Evolutionary conservation across 1,140 invertebrate genomes (phyloP).

Genomic region (Drosophila ogumai): DNA sequence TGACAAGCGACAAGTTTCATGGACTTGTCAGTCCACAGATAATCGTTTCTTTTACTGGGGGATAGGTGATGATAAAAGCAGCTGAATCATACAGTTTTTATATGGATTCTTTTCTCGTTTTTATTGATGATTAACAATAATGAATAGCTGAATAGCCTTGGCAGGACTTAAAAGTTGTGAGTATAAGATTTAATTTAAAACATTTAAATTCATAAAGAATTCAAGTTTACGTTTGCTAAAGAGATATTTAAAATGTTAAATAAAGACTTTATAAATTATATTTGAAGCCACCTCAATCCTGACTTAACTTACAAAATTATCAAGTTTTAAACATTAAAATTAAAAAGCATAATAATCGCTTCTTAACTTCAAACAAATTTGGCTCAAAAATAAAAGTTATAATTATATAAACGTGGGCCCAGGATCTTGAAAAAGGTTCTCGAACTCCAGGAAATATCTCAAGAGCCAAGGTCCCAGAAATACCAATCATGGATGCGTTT

Average conservation of each 20-base stretch:
- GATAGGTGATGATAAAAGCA: conserved; percentile 2
- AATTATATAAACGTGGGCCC: background rate
- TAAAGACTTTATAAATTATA: background rate
- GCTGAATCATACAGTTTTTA: conserved; percentile 37
- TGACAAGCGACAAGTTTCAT: conserved; percentile 49
- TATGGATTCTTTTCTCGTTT: background rate
- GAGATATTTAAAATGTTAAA: background rate
- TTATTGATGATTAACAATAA: conserved; percentile 16
- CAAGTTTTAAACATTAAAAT: background rate
- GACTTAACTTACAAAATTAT: background rate
- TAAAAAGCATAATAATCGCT: no score
- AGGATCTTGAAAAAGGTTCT: background rate
- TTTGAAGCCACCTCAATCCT: background rate
- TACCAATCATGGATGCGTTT: conserved; percentile 21
- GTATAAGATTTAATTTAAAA: background rate
- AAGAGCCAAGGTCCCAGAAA: conserved; percentile 11
- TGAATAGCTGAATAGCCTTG: background rate
- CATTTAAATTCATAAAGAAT: background rate
- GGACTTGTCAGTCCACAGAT: conserved; percentile 49
- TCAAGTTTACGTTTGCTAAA: background rate
- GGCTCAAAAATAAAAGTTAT: conserved; percentile 2
- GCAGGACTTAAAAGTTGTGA: background rate
- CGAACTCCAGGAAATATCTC: conserved; percentile 1
- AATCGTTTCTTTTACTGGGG: conserved; percentile 22
- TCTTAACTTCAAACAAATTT: background rate